Evolutionary conservation across 2,113 vertebrate species (phyloP), one percentile per base, ranked within the genome.

Genomic region (Aegotheles bennettii): DNA sequence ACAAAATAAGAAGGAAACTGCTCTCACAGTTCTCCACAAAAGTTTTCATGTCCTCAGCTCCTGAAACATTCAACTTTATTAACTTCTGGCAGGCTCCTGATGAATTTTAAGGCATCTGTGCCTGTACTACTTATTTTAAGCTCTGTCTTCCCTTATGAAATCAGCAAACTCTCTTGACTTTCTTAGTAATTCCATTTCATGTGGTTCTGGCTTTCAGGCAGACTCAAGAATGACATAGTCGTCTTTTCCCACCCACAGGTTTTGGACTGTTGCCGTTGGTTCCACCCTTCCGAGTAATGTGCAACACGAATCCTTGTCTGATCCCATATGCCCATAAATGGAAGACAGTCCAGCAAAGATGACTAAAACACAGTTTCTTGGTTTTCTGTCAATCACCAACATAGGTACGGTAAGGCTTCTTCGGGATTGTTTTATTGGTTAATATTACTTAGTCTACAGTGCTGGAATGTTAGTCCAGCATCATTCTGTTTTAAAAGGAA

Each of bases 121-220:
- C 11, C 70, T 87, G 61, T 40, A 43, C 73, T 94, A 81, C 64
- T 95, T 90, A 67, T 93, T 96, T 96, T 95, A 86, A 94, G 43
- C 47, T 87, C 87, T 68, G 54, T 93, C 71, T 95, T 95, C 78
- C 73, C 68, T 78, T 93, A 93, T 16, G 36, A 93, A 95, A 94
- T 87, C 79, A 78, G 64, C 40, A 65, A 71, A 71, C 61, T 61
- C 42, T 86, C 84, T 57, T 91, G 69, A 77, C 38, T 96, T 91
- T 90, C 77, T 92, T 80, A 67, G 74, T 70, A 90, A 96, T 74
- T 95, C 48, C 54, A 80, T 77, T 86, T 94, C 87, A 90, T 79
- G 85, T 76, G 80, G 93, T 87, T 92, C 88, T 92, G 90, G 83
- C 90, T 94, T 95, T 87, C 80, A 47, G 80, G 60, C 75, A 90